Conservation (phyloP, 2,113 vertebrate species). For the Zosterops japonicus region DNA sequence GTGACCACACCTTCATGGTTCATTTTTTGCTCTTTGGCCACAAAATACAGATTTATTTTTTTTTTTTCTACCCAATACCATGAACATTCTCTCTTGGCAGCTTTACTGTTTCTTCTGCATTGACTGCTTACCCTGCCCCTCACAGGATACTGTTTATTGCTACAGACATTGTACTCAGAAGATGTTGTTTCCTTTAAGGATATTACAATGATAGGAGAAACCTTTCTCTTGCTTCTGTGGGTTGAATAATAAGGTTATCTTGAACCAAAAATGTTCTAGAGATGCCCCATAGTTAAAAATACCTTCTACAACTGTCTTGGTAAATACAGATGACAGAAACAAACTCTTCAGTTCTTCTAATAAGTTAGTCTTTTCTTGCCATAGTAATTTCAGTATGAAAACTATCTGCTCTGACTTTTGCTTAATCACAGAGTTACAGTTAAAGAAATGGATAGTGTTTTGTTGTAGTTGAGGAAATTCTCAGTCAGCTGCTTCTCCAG, state of each 20-base stretch:
- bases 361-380: not conserved
- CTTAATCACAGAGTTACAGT: not conserved
- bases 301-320: not conserved
- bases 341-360: not conserved
- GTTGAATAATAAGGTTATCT: not conserved
- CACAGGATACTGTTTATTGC: not conserved
- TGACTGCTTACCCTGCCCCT: not conserved
- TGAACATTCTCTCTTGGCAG: not conserved
- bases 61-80: not conserved
- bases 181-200: not conserved
- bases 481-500: not conserved
- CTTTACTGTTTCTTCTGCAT: not conserved
- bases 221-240: accelerated
- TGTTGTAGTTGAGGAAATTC: not conserved
- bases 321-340: not conserved
- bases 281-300: not conserved
- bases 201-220: not conserved
- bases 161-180: not conserved
- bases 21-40: not conserved
- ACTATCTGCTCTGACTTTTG: not conserved
- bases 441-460: not conserved
- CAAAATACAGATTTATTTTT: not conserved
- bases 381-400: not conserved
- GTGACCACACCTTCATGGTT: not conserved
- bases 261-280: not conserved